Evolutionary conservation across 2,888 invertebrate genomes (phyloP).

Genomic region (Drosophila neutralis): DNA sequence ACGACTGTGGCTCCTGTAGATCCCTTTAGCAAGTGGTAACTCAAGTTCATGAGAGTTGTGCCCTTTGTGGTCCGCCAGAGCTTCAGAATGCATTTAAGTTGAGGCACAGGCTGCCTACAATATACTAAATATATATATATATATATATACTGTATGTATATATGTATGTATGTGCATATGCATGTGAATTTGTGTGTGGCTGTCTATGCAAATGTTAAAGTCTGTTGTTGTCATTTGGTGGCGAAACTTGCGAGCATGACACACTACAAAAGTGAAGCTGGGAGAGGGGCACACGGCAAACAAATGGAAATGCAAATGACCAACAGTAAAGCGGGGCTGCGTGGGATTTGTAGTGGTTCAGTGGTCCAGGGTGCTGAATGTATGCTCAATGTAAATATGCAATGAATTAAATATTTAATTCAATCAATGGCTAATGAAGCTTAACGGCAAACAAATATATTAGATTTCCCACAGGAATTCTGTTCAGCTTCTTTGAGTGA

Average conservation of each 20-base stretch:
- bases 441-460: conserved; percentile 9
- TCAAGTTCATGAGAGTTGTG: conserved; percentile 57
- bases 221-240: conserved; percentile 84
- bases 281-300: conserved; percentile 29
- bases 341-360: neutral
- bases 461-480: conserved; percentile 36
- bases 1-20: neutral
- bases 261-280: conserved; percentile 37
- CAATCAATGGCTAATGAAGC: conserved; percentile 41
- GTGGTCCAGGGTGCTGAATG: conserved; percentile 1
- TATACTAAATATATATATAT: conserved; percentile 30
- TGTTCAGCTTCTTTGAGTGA: neutral
- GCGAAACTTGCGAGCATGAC: conserved; percentile 71
- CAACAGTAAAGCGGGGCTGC: conserved; percentile 2
- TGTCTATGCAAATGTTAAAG: conserved; percentile 85
- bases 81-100: conserved; percentile 68
- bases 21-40: conserved; percentile 29
- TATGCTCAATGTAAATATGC: conserved; percentile 56
- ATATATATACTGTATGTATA: conserved; percentile 11
- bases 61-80: conserved; percentile 51
- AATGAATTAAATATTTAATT: conserved; percentile 66
- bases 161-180: conserved; percentile 13
- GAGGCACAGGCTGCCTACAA: conserved; percentile 34
- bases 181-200: conserved; percentile 46
- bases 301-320: conserved; percentile 51